These are phyloP conservation scores for Hypotaenidia philippensis DNA, from an alignment of 2,797 vertebrate species.

Conservation along the genomic window DNA sequence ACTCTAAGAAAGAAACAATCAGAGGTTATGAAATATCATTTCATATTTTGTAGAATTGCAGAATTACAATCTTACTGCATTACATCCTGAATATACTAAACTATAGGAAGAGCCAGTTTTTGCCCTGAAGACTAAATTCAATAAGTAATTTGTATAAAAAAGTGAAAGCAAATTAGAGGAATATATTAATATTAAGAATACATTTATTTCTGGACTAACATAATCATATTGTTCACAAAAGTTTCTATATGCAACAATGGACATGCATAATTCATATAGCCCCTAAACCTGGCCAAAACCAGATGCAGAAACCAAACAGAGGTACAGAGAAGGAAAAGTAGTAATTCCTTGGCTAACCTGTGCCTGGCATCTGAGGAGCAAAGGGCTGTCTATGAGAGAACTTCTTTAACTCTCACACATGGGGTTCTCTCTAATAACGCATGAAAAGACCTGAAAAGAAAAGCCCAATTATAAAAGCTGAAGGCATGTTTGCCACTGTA, in stretches of 20 bases:
- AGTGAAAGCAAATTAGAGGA: neutral
- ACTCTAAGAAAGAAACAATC: neutral
- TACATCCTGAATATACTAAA: neutral
- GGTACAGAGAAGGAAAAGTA: conserved; percentile 9
- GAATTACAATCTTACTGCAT: neutral
- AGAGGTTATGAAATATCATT: neutral
- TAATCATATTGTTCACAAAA: neutral
- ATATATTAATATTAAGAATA: neutral
- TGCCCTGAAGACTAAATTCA: neutral
- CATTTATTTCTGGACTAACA: neutral
- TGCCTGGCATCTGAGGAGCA: neutral
- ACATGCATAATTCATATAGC: neutral
- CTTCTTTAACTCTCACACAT: neutral
- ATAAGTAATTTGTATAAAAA: neutral
- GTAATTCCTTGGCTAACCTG: neutral
- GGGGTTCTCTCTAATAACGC: conserved; percentile 9
- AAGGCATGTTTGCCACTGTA: neutral
- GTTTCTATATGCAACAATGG: neutral
- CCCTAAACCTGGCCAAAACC: neutral
- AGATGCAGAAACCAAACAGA: neutral
- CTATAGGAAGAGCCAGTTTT: neutral
- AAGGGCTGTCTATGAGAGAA: neutral
- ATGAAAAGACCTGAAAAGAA: conserved; percentile 39
- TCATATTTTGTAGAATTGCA: neutral
- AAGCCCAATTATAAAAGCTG: conserved; percentile 37